A percentile compares a stretch with the other conserved stretches of the same genome.
Evolutionary conservation across 2,888 invertebrate genomes (phyloP).

Genomic region (Stratiomys singularior): DNA sequence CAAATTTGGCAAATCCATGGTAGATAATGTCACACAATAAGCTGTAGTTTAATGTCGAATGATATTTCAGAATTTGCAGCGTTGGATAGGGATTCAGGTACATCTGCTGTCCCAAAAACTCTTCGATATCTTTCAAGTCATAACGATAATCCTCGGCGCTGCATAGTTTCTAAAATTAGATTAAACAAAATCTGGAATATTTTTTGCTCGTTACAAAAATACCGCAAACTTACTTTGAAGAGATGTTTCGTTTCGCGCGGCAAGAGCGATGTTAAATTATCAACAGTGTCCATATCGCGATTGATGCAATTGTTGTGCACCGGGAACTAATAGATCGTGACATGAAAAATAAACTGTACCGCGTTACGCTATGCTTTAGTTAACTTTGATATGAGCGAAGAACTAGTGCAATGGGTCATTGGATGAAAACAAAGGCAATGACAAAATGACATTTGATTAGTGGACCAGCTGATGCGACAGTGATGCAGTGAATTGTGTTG

Average conservation of each 20-base stretch:
- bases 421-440: conserved; percentile 16
- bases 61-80: conserved; percentile 43
- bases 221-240: conserved; percentile 12
- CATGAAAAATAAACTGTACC: conserved; percentile 9
- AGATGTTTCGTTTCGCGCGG: conserved; percentile 25
- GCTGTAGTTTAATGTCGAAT: background rate
- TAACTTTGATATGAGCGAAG: conserved; percentile 1
- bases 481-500: background rate
- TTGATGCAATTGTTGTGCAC: background rate
- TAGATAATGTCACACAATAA: conserved; percentile 16
- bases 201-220: background rate
- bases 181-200: background rate
- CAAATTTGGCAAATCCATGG: conserved; percentile 8
- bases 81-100: conserved; percentile 44
- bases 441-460: background rate
- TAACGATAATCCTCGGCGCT: conserved; percentile 26
- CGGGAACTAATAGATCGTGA: background rate
- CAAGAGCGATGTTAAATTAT: conserved; percentile 37
- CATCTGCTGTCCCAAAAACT: conserved; percentile 23
- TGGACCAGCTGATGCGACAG: conserved; percentile 4
- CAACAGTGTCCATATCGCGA: conserved; percentile 24
- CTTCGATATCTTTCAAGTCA: conserved; percentile 26
- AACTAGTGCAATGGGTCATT: conserved; percentile 30
- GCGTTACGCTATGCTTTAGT: no score
- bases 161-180: conserved; percentile 34